Conservation (phyloP, 2,113 vertebrate species). For the Thermophis baileyi region DNA sequence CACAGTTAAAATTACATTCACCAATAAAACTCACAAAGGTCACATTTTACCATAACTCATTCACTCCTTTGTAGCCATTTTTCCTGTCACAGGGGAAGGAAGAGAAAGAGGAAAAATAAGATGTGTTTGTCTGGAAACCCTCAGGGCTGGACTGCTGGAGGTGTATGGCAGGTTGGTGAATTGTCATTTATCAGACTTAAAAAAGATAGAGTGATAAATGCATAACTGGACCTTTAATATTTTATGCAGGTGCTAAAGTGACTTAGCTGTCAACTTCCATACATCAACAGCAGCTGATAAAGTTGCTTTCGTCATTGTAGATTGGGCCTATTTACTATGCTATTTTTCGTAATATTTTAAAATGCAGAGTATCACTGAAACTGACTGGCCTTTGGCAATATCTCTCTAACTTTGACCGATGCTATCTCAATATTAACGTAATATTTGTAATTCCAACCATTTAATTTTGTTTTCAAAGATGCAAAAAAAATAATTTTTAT, state of each 20-base stretch:
- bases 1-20: constrained; percentile 90
- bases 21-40: constrained; percentile 76
- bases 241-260: constrained; percentile 80
- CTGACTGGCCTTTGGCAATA: constrained; percentile 38
- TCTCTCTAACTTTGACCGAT: constrained; percentile 23
- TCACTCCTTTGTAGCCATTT: constrained; percentile 73
- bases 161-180: constrained; percentile 76
- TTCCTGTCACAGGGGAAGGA: constrained; percentile 61
- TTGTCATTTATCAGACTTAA: constrained; percentile 84
- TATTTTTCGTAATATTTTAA: constrained; percentile 64
- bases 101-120: constrained; percentile 71
- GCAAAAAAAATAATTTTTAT: not conserved
- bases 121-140: constrained; percentile 77
- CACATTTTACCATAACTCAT: constrained; percentile 81
- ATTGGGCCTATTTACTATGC: constrained; percentile 74
- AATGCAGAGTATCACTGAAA: constrained; percentile 58
- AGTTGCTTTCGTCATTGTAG: constrained; percentile 73
- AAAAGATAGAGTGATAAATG: constrained; percentile 83
- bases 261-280: constrained; percentile 80
- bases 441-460: not conserved
- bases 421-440: not conserved
- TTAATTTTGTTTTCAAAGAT: not conserved
- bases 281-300: constrained; percentile 73
- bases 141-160: constrained; percentile 71
- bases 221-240: constrained; percentile 82